Base-by-base conservation (phyloP, 2,888 invertebrate species). In the Chorisops tibialis region DNA sequence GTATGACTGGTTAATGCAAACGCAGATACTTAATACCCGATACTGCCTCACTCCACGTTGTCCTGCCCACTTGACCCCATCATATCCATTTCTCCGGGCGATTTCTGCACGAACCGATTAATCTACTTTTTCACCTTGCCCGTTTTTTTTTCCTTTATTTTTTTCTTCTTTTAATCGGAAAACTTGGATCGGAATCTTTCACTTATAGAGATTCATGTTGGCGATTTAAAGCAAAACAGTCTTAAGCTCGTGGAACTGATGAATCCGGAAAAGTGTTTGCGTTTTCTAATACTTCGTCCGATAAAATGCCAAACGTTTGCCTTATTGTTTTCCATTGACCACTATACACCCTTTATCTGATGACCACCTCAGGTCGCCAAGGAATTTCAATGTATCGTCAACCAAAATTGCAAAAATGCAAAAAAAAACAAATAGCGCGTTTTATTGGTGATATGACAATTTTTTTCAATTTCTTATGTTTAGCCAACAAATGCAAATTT, bases 401-500 rank as follows among this genome's bases (percentile, higher is more conserved):
- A n/a, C n/a, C n/a, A n/a, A n/a, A n/a, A n/a, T n/a, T n/a, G n/a
- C n/a, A n/a, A n/a, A n/a, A n/a, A n/a, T n/a, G n/a, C n/a, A n/a
- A n/a, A n/a, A n/a, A n/a, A n/a, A n/a, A n/a, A n/a, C 43, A 43
- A 12, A 24, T 18, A 9, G 22, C 30, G 30, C 30, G 30, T 7
- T 30, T 30, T 30, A 30, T 9, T 30, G 7, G 30, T 30, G 30
- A 30, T 30, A 30, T 30, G 30, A 30, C 41, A 16, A 16, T 12
- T 41, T 16, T 41, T 16, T n/a, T n/a, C 14, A 14, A 30, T 59
- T 22, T 35, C 45, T 56, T 21, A 49, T 38, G 41, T 51, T 35
- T 61, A 61, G 61, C 45, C 61, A 30, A 18, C 61, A 61, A 45
- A 60, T 41, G 49, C 41, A 61, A 37, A 21, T 84, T 81, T 84